These are phyloP conservation scores for Cochlearius cochlearius DNA, from an alignment of 2,113 vertebrate genomes.

Conservation along the genomic window DNA sequence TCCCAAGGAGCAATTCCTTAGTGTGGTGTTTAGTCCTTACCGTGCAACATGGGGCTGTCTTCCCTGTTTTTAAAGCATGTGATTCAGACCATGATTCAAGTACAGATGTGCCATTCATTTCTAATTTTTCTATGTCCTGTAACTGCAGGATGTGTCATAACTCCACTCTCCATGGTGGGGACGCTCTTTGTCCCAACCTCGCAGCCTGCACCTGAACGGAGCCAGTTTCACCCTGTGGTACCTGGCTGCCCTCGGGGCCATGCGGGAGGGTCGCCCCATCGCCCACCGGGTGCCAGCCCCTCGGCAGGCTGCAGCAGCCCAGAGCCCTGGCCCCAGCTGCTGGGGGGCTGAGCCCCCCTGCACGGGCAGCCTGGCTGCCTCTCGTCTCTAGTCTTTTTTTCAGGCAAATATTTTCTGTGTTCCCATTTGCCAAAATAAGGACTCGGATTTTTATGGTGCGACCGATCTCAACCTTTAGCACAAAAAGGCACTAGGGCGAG, in stretches of 20 bases:
- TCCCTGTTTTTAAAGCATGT: not conserved
- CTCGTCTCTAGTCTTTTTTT: not conserved
- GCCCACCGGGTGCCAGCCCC: accelerated
- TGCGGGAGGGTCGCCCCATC: not conserved
- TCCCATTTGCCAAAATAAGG: not conserved
- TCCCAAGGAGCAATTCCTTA: not conserved
- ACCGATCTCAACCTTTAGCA: not conserved
- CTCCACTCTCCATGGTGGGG: accelerated
- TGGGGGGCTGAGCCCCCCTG: accelerated
- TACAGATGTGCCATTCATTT: not conserved
- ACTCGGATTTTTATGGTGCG: not conserved
- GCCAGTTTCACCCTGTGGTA: accelerated
- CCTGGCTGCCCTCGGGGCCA: accelerated
- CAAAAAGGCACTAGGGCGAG: not conserved
- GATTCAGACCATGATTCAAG: not conserved
- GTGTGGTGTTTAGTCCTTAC: not conserved
- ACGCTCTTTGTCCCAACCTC: accelerated
- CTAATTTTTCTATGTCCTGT: not conserved
- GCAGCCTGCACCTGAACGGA: accelerated
- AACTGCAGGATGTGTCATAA: accelerated
- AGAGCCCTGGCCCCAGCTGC: not conserved
- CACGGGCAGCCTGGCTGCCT: not conserved
- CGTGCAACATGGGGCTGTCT: not conserved
- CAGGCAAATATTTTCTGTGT: not conserved
- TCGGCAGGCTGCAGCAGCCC: not conserved